Evolutionary conservation across 2,797 vertebrate species (phyloP).

Genomic region (Australoheros facetus): DNA sequence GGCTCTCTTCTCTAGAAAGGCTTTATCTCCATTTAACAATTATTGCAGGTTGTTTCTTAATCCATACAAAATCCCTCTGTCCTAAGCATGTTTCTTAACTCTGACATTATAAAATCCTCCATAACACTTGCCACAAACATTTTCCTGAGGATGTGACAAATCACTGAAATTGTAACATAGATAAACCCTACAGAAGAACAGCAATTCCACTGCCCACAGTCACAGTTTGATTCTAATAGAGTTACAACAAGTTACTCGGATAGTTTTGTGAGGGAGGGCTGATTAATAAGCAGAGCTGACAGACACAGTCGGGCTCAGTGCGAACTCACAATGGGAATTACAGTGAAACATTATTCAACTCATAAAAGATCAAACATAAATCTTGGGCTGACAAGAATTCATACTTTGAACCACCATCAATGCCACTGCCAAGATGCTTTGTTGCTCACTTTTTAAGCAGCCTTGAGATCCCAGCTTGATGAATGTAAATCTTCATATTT

Average conservation of each 20-base stretch:
- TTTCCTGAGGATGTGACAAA: not conserved
- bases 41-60: slow-evolving; percentile 13
- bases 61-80: slow-evolving; percentile 29
- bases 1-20: not conserved
- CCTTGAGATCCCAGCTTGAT: not conserved
- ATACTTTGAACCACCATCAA: slow-evolving; percentile 3
- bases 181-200: not conserved
- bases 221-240: not conserved
- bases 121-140: slow-evolving; percentile 17
- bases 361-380: slow-evolving; percentile 24
- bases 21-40: slow-evolving; percentile 3
- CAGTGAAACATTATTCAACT: slow-evolving; percentile 30
- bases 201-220: not conserved
- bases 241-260: not conserved
- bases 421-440: slow-evolving; percentile 14
- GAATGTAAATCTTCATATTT: not conserved
- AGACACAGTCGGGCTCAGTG: not conserved
- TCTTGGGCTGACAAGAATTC: slow-evolving; percentile 11
- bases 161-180: slow-evolving; percentile 16
- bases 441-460: not conserved
- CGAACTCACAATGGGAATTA: slow-evolving; percentile 13
- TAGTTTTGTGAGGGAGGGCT: not conserved
- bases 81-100: not conserved
- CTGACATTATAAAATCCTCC: not conserved
- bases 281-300: slow-evolving; percentile 23